A percentile compares a stretch with the other conserved stretches of the same genome.
Evolutionary conservation across 2,113 vertebrate genomes (phyloP).

Genomic region (Tringa solitaria): DNA sequence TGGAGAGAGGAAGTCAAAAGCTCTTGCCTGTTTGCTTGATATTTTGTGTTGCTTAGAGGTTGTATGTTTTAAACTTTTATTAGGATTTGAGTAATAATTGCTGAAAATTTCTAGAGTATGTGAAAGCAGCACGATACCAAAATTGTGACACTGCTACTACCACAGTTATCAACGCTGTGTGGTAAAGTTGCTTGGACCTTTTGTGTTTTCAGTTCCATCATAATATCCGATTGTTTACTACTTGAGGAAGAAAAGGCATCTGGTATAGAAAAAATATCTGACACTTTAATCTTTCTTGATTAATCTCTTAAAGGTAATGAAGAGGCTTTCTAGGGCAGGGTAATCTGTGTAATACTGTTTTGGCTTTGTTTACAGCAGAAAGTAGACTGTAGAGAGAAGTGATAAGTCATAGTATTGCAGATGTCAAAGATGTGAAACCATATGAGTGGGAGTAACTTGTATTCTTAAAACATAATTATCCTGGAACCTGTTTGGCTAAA

Average conservation of each 20-base stretch:
- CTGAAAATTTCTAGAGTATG: background rate
- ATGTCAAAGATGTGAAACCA: background rate
- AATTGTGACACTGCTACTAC: rapidly evolving
- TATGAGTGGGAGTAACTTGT: background rate
- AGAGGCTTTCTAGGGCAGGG: slow-evolving; percentile 25
- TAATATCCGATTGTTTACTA: background rate
- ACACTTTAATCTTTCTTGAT: slow-evolving; percentile 52
- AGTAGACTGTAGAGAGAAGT: background rate
- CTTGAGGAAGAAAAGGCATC: slow-evolving; percentile 24
- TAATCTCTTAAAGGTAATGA: slow-evolving; percentile 55
- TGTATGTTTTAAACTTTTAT: background rate
- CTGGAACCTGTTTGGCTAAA: background rate
- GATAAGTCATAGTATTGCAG: background rate
- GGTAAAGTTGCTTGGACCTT: background rate
- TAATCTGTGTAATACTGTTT: slow-evolving; percentile 49
- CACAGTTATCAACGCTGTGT: rapidly evolving
- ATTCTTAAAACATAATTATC: background rate
- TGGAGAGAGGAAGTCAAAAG: background rate
- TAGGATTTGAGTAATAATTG: background rate
- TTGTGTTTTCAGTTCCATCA: background rate
- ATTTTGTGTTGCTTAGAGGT: background rate
- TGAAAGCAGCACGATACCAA: background rate
- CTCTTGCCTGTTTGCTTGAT: background rate
- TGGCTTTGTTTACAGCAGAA: slow-evolving; percentile 39
- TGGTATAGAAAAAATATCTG: slow-evolving; percentile 33